Evolutionary conservation across 2,888 invertebrate species (phyloP).

Genomic region (Argyra leucocephala): DNA sequence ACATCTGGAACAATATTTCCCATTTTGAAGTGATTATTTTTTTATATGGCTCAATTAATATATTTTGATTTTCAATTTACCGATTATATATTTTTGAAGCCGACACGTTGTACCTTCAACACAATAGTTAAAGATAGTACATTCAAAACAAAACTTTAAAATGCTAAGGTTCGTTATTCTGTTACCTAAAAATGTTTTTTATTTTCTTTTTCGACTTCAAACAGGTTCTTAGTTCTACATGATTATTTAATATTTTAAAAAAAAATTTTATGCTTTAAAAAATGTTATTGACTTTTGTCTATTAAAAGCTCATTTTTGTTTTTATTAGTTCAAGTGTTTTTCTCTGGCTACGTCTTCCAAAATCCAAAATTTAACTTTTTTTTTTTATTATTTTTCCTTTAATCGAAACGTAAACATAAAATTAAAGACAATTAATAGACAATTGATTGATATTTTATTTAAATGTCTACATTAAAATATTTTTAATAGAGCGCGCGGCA

Average conservation of each 20-base stretch:
- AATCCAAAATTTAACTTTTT: too few relatives aligned
- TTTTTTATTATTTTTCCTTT: too few relatives aligned
- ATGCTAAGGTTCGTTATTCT: neutral
- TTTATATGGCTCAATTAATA: too few relatives aligned
- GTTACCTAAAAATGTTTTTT: neutral
- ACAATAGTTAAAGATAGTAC: neutral
- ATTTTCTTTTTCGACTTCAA: neutral
- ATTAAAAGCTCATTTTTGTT: neutral
- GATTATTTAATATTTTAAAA: neutral
- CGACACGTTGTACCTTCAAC: slow-evolving; percentile 20
- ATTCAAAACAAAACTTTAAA: neutral
- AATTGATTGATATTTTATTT: too few relatives aligned
- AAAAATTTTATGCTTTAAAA: neutral
- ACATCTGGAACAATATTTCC: slow-evolving; percentile 43
- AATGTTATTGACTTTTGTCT: neutral
- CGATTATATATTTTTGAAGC: too few relatives aligned
- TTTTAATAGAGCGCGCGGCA: too few relatives aligned
- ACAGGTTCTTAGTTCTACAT: neutral
- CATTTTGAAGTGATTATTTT: slow-evolving; percentile 29
- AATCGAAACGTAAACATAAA: too few relatives aligned
- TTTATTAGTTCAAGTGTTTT: slow-evolving; percentile 1
- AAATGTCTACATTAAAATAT: too few relatives aligned
- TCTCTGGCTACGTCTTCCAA: too few relatives aligned
- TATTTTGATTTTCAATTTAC: too few relatives aligned
- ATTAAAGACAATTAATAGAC: too few relatives aligned